A percentile compares a stretch with the other conserved stretches of the same genome.
phyloP scores from a whole-genome alignment of 2,888 invertebrate species.

The Agrotis segetum region DNA sequence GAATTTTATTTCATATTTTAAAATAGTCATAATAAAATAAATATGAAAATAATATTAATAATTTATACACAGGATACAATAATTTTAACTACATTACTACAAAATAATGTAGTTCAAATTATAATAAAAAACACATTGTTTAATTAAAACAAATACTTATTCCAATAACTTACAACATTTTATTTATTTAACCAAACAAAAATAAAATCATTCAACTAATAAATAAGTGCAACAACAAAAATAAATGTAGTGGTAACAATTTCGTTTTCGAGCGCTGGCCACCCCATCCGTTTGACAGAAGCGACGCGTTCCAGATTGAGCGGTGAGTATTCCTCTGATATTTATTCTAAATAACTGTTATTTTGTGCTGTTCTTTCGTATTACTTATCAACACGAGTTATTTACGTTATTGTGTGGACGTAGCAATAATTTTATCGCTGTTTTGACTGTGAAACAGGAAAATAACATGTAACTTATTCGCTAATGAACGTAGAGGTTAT shows the following conservation, averaged over 20 bases:
- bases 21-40: no score
- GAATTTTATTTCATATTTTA: no score
- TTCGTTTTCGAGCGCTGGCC: constrained; percentile 35
- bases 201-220: not conserved
- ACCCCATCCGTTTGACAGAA: constrained; percentile 37
- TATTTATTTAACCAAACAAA: not conserved
- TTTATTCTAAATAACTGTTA: constrained; percentile 44
- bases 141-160: not conserved
- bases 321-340: constrained; percentile 56
- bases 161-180: not conserved
- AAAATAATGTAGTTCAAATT: no score
- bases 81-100: no score
- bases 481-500: constrained; percentile 21
- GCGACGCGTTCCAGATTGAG: constrained; percentile 33
- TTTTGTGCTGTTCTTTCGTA: constrained; percentile 24
- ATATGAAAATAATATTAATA: no score
- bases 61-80: no score
- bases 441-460: not conserved
- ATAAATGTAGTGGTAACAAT: constrained; percentile 1
- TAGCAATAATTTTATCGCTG: no score
- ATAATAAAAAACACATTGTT: not conserved
- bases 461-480: not conserved
- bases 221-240: not conserved
- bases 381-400: not conserved
- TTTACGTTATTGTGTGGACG: not conserved